A percentile compares a stretch with the other conserved stretches of the same genome.
phyloP scores from a whole-genome alignment of 2,797 vertebrate genomes.

The Eulemur coronatus region DNA sequence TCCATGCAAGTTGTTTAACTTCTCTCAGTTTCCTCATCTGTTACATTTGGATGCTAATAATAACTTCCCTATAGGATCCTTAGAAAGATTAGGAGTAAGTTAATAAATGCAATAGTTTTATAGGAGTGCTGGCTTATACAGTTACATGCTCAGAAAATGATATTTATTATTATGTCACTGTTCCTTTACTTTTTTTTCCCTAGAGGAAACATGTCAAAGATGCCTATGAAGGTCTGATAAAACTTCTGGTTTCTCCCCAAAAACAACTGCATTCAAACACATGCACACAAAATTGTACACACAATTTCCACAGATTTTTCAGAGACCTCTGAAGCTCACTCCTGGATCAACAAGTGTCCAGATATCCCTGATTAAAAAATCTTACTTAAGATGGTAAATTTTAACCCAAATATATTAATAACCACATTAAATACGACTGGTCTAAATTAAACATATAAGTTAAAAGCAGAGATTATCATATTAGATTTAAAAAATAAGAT shows the following conservation, averaged over 20 bases:
- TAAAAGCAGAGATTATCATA: neutral
- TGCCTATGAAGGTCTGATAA: neutral
- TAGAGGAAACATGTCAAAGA: neutral
- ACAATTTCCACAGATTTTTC: neutral
- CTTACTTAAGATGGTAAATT: neutral
- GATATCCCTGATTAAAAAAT: neutral
- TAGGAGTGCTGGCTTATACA: neutral
- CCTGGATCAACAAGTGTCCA: neutral
- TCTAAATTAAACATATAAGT: neutral
- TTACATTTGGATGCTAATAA: neutral
- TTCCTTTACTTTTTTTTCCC: neutral
- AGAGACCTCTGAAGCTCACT: neutral
- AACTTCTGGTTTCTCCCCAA: neutral
- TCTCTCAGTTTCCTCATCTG: neutral
- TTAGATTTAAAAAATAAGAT: neutral
- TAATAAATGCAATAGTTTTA: neutral
- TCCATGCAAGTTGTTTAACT: neutral
- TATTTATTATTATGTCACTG: neutral
- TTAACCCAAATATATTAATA: neutral
- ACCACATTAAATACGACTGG: neutral
- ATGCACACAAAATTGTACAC: neutral
- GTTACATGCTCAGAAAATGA: neutral
- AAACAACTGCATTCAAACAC: neutral
- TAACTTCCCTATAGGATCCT: neutral
- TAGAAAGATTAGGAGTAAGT: neutral